Conservation (phyloP, 2,113 vertebrate genomes). For the Triplophysa siluroides region DNA sequence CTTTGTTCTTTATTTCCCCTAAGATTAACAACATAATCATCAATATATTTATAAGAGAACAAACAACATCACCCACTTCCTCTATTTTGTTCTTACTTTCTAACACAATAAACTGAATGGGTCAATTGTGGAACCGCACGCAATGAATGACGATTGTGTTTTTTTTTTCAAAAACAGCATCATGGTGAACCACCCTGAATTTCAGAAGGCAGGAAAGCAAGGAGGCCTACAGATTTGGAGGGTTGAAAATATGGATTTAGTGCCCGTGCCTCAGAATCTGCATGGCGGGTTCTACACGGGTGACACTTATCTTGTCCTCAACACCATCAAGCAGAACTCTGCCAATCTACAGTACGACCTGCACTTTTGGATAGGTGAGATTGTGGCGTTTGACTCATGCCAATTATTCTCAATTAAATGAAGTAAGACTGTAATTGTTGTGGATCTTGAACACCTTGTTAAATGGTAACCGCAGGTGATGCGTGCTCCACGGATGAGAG, state of each 20-base stretch:
- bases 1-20: background rate
- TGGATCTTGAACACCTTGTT: background rate
- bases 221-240: constrained; percentile 96
- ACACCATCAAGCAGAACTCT: constrained; percentile 87
- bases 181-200: constrained; percentile 89
- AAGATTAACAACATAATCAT: too few relatives aligned
- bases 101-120: background rate
- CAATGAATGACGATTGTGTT: constrained; percentile 6
- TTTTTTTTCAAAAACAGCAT: constrained; percentile 71
- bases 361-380: constrained; percentile 95
- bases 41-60: background rate
- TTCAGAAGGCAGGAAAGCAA: constrained; percentile 85
- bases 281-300: constrained; percentile 93
- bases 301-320: constrained; percentile 92
- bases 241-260: constrained; percentile 92
- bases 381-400: background rate
- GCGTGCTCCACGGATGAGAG: constrained; percentile 93
- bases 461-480: constrained; percentile 75
- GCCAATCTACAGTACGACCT: constrained; percentile 92
- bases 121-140: background rate
- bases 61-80: background rate
- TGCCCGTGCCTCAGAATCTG: constrained; percentile 86
- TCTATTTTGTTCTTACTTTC: background rate
- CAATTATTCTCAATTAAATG: background rate
- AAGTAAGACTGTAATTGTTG: background rate